Conservation (phyloP, 2,113 vertebrate species). For the Urocitellus parryii region DNA sequence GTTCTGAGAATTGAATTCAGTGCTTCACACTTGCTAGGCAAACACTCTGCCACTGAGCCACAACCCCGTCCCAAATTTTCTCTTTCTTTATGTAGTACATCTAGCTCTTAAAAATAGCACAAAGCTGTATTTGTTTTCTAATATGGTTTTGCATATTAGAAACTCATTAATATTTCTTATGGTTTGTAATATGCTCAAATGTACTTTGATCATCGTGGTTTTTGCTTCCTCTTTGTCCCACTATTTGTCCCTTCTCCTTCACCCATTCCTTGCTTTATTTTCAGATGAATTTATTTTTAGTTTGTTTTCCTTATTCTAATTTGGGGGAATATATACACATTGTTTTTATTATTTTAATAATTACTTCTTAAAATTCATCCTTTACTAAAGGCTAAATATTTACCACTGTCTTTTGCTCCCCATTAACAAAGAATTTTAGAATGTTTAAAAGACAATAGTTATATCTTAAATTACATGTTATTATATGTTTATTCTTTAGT, state of each 20-base stretch:
- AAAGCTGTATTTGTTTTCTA: background rate
- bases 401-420: background rate
- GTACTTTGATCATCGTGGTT: background rate
- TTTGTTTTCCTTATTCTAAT: background rate
- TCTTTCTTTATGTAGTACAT: background rate
- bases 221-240: background rate
- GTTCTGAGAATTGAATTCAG: no score
- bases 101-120: background rate
- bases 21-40: no score
- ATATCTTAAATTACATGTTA: background rate
- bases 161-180: background rate
- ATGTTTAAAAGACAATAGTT: background rate
- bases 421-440: background rate
- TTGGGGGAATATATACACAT: background rate
- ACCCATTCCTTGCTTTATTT: constrained; percentile 18
- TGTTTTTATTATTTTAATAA: constrained; percentile 25
- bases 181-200: background rate
- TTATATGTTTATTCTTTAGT: background rate
- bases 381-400: background rate
- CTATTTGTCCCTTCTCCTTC: background rate
- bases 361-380: background rate
- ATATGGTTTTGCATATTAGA: constrained; percentile 4
- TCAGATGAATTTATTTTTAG: background rate
- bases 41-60: no score
- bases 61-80: background rate